phyloP scores from a whole-genome alignment of 1,140 invertebrate genomes.

The Ptiloglossa arizonensis region DNA sequence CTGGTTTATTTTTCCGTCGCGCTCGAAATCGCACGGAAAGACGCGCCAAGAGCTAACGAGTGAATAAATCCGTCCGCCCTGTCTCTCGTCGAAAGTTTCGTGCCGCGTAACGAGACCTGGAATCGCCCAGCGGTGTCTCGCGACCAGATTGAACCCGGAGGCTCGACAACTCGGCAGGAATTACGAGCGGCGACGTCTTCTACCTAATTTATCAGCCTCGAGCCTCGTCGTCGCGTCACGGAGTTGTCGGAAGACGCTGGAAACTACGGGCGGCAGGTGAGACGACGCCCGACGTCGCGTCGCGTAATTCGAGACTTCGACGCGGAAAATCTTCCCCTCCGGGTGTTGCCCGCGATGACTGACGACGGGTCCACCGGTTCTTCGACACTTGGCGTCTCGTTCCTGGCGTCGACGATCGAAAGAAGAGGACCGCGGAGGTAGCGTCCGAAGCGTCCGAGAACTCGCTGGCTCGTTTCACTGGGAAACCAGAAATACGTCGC shows the following conservation, averaged over 20 bases:
- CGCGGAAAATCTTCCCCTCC: slow-evolving; percentile 35
- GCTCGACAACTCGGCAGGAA: background rate
- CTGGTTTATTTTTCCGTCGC: too few relatives aligned
- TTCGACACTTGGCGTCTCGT: slow-evolving; percentile 27
- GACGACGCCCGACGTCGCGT: slow-evolving; percentile 22
- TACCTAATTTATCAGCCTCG: slow-evolving; percentile 15
- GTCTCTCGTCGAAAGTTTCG: too few relatives aligned
- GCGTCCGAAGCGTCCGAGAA: too few relatives aligned
- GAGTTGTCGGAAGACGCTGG: background rate
- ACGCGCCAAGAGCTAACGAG: too few relatives aligned
- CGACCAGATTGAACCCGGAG: background rate
- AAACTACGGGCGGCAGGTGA: background rate
- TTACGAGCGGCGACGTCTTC: background rate
- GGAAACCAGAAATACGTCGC: too few relatives aligned
- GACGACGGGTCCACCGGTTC: slow-evolving; percentile 38
- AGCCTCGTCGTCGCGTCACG: too few relatives aligned
- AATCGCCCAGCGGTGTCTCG: background rate
- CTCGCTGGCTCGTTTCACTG: too few relatives aligned
- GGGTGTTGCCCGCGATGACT: slow-evolving; percentile 46
- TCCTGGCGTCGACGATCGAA: slow-evolving; percentile 36
- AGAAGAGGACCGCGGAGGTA: too few relatives aligned
- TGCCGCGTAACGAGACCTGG: too few relatives aligned
- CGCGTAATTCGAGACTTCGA: slow-evolving; percentile 46
- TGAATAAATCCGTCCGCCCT: too few relatives aligned
- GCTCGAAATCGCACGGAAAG: too few relatives aligned